phyloP scores from a whole-genome alignment of 2,888 invertebrate species.

The Ectobius pallidus region DNA sequence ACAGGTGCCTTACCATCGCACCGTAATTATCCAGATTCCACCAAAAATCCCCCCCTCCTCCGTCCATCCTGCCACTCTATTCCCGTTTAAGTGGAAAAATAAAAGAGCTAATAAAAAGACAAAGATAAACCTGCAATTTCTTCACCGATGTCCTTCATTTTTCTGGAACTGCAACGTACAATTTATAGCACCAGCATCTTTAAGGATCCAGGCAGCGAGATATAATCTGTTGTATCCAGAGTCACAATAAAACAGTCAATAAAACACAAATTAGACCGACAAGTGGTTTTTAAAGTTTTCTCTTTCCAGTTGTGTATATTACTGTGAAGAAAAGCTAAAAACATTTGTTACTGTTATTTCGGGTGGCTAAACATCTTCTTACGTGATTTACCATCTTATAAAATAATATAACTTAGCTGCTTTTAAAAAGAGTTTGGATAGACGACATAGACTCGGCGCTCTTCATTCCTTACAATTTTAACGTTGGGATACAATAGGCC shows the following conservation, averaged over 20 bases:
- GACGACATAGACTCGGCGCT: no score
- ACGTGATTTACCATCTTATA: background rate
- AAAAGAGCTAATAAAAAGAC: background rate
- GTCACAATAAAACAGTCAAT: background rate
- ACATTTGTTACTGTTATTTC: background rate
- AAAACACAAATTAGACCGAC: constrained; percentile 12
- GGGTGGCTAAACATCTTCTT: background rate
- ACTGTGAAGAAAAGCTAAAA: background rate
- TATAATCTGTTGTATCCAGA: background rate
- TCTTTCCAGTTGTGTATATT: background rate
- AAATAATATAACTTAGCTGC: no score
- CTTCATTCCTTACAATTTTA: no score
- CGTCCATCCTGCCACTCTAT: background rate
- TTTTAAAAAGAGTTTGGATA: no score
- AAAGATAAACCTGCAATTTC: background rate
- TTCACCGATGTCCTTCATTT: background rate
- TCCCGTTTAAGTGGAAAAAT: background rate
- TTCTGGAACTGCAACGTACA: constrained; percentile 2
- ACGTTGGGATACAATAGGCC: no score
- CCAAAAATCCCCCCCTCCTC: background rate
- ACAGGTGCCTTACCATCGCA: constrained; percentile 5
- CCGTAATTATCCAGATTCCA: background rate
- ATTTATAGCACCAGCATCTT: constrained; percentile 5
- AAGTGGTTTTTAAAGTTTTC: constrained; percentile 3
- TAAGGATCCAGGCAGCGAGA: background rate